Percentiles rank a stretch among this genome's conserved stretches.
Conservation (phyloP, 1,140 invertebrate species). For the Wasmannia auropunctata region DNA sequence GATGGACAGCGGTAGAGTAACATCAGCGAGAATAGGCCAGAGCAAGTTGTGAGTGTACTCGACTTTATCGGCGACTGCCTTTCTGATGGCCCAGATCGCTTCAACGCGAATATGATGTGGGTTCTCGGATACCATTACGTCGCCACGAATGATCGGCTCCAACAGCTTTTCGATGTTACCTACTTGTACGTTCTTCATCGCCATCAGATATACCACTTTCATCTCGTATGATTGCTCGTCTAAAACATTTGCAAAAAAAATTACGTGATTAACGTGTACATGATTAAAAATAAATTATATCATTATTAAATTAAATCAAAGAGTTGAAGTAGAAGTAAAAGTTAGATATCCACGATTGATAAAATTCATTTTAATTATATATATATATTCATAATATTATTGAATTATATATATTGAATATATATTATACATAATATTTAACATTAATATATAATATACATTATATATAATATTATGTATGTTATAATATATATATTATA, state of each 20-base stretch:
- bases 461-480: too few relatives aligned
- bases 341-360: not conserved
- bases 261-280: not conserved
- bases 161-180: constrained; percentile 69
- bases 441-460: too few relatives aligned
- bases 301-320: not conserved
- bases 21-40: constrained; percentile 82
- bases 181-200: constrained; percentile 75
- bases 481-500: too few relatives aligned
- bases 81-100: constrained; percentile 77
- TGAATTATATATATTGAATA: too few relatives aligned
- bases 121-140: constrained; percentile 61
- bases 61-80: constrained; percentile 67
- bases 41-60: constrained; percentile 76
- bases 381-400: too few relatives aligned
- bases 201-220: constrained; percentile 77
- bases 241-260: constrained; percentile 54
- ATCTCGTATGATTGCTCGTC: constrained; percentile 71
- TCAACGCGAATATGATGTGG: constrained; percentile 76
- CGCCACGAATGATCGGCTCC: constrained; percentile 72
- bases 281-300: constrained; percentile 3
- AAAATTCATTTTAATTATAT: not conserved
- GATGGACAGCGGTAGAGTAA: constrained; percentile 73
- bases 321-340: not conserved
- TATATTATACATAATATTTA: too few relatives aligned